phyloP scores from a whole-genome alignment of 2,797 vertebrate species.

The Pipistrellus kuhlii region DNA sequence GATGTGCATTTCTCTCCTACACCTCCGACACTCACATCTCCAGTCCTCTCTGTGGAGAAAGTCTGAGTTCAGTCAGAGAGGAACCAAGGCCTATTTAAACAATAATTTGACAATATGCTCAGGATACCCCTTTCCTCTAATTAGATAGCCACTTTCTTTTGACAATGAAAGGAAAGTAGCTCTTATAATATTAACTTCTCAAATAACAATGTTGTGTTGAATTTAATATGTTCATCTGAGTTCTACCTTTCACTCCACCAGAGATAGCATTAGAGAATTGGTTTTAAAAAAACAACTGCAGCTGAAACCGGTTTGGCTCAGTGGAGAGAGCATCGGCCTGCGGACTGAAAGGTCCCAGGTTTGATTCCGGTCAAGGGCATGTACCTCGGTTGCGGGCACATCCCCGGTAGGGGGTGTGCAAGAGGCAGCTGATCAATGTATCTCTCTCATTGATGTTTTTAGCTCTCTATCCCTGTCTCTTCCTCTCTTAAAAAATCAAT shows the following conservation, averaged over 20 bases:
- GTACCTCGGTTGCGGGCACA: too few species aligned
- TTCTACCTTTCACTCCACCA: conserved; percentile 13
- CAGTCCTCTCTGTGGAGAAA: not conserved
- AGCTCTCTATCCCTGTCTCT: too few species aligned
- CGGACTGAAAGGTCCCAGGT: too few species aligned
- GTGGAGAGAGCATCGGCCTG: too few species aligned
- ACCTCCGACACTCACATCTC: not conserved
- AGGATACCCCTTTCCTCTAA: conserved; percentile 9
- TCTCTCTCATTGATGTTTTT: too few species aligned
- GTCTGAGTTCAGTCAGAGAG: conserved; percentile 34
- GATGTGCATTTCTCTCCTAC: not conserved
- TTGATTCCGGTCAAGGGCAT: too few species aligned
- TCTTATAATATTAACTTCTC: conserved; percentile 45
- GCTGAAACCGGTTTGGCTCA: too few species aligned
- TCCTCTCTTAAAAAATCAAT: too few species aligned
- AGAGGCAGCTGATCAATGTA: too few species aligned
- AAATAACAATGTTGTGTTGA: conserved; percentile 30
- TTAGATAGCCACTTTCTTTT: conserved; percentile 17
- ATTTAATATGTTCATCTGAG: conserved; percentile 45
- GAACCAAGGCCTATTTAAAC: not conserved
- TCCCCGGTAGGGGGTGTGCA: too few species aligned
- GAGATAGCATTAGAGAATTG: not conserved
- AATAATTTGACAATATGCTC: conserved; percentile 14
- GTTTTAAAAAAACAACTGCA: not conserved
- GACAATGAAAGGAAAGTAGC: conserved; percentile 18